Base-by-base conservation (phyloP, 2,113 vertebrate species). In the Glaucomys volans region DNA sequence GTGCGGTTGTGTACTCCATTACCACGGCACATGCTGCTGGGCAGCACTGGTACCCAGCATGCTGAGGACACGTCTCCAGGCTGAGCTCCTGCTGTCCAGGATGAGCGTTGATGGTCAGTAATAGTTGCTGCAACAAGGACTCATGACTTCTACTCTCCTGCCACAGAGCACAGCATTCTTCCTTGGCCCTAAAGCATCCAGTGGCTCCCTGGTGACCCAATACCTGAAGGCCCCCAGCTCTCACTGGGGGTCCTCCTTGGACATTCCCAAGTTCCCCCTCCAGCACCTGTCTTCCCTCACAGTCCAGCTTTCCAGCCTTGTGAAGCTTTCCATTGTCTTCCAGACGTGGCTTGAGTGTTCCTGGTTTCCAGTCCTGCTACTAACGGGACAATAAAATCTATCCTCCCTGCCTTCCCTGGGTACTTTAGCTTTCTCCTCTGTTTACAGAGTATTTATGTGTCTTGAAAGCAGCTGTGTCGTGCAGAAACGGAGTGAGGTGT, bases 121-220 rank as follows among this genome's bases (percentile, higher is more conserved):
- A 44, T 4, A 12, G 8, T 1, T 5, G 4, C 3, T 40, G 11
- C 6, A 7, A 37, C 0, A 28, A 71, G 3, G 0, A 22, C 3
- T 37, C 4, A 44, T 9, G 24, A 54, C 2, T 11, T 22, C n/a
- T 32, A 13, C 4, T 32, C 1, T 86, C 64, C 0, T 2, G n/a
- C 1, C 13, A 1, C 3, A 6, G 4, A 66, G 0, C 2, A 2
- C 0, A 3, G 12, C 8, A 0, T 18, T 14, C 30, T 22, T 66
- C 52, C 10, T 59, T 42, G 18, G 24, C n/a, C 32, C 2, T 26
- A 37, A 17, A 52, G 16, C 44, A 22, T 35, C 26, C 26, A 2
- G 32, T 0, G 2, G 18, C 3, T 9, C 62, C 28, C 11, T 22
- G 7, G 8, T n/a, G 22, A 8, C 35, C 47, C 40, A 22, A 4